Conservation (phyloP, 2,113 vertebrate species). For the Trogon melanurus region DNA sequence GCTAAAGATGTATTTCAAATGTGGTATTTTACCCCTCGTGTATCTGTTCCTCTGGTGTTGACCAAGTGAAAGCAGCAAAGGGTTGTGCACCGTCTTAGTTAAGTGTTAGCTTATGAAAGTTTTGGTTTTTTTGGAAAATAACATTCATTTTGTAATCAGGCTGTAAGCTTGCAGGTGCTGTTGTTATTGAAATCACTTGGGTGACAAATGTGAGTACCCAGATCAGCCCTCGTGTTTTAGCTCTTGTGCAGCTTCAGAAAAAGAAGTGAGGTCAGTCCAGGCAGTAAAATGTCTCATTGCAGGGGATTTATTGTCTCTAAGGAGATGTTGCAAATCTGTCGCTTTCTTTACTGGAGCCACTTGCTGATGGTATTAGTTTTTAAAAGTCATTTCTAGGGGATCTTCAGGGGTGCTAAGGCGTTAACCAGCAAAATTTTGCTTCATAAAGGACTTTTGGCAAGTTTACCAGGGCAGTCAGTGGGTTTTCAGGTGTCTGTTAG, state of each 20-base stretch:
- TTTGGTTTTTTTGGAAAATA: neutral
- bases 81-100: neutral
- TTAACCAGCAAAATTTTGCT: neutral
- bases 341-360: neutral
- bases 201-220: neutral
- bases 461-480: neutral
- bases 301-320: neutral
- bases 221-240: neutral
- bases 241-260: neutral
- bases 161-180: neutral
- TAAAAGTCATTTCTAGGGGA: neutral
- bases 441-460: neutral
- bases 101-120: neutral
- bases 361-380: neutral
- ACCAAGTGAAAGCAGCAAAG: slow-evolving; percentile 16
- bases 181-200: neutral
- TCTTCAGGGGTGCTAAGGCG: neutral
- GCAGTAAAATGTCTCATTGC: neutral
- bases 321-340: neutral
- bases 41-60: neutral
- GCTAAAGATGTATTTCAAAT: neutral
- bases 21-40: neutral
- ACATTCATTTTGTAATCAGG: neutral
- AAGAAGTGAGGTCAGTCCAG: neutral
- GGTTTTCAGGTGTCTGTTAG: neutral